Evolutionary conservation across 1,140 invertebrate genomes (phyloP).

Genomic region (Luehdorfia chinensis): DNA sequence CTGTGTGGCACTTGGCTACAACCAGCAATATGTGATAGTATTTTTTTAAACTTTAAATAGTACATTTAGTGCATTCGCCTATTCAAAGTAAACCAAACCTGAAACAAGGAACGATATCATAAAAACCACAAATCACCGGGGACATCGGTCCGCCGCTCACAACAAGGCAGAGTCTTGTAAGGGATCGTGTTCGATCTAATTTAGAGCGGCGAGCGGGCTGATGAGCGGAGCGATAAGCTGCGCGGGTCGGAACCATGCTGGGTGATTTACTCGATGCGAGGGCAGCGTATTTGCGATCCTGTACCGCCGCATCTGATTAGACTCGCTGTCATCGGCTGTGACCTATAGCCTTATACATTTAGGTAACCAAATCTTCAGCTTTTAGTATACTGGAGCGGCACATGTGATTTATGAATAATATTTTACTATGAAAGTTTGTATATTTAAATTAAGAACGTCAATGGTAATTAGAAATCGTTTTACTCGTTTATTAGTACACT

Average conservation of each 20-base stretch:
- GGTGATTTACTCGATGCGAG: slow-evolving; percentile 56
- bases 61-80: not conserved
- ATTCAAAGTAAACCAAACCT: slow-evolving; percentile 13
- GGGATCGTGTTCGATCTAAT: slow-evolving; percentile 53
- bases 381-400: too few species aligned
- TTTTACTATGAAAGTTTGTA: too few species aligned
- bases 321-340: slow-evolving; percentile 3
- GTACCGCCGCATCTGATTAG: slow-evolving; percentile 8
- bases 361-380: too few species aligned
- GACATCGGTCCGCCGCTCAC: slow-evolving; percentile 20
- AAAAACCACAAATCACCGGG: slow-evolving; percentile 50
- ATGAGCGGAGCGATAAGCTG: slow-evolving; percentile 44
- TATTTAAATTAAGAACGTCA: too few species aligned
- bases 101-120: slow-evolving; percentile 24
- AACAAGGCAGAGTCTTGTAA: slow-evolving; percentile 19
- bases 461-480: too few species aligned
- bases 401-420: too few species aligned
- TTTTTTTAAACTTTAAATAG: too few species aligned
- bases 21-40: too few species aligned
- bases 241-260: slow-evolving; percentile 40
- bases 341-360: not conserved
- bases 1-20: too few species aligned
- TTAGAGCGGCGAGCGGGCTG: slow-evolving; percentile 40
- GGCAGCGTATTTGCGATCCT: slow-evolving; percentile 1
- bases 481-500: too few species aligned